Conservation (phyloP, 1,140 invertebrate species). For the Drosophila fuyamai region DNA sequence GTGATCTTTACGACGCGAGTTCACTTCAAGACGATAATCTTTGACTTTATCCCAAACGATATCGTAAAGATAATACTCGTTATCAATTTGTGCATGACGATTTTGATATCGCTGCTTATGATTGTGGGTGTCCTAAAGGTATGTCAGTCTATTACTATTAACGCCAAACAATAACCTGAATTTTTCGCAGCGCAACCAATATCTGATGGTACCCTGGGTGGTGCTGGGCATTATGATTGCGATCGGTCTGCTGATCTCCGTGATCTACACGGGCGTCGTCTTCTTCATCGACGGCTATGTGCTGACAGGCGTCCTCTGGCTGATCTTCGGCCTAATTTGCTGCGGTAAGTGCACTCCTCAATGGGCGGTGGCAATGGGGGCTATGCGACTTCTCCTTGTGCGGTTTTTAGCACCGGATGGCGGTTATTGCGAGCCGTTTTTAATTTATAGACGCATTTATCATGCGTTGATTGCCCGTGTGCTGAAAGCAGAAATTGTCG, state of each 20-base stretch:
- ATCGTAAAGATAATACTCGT: constrained; percentile 91
- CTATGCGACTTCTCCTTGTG: constrained; percentile 31
- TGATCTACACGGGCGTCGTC: constrained; percentile 90
- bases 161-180: constrained; percentile 23
- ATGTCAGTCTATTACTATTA: constrained; percentile 52
- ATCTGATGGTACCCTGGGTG: constrained; percentile 93
- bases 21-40: constrained; percentile 88
- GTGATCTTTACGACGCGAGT: constrained; percentile 86
- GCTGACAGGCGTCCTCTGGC: constrained; percentile 87
- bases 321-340: constrained; percentile 87
- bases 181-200: constrained; percentile 89
- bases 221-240: constrained; percentile 91
- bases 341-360: constrained; percentile 86
- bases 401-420: constrained; percentile 74
- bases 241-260: constrained; percentile 89
- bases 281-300: constrained; percentile 88
- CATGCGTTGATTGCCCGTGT: constrained; percentile 67
- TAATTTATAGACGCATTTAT: constrained; percentile 73
- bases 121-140: constrained; percentile 91
- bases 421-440: constrained; percentile 46
- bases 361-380: background rate
- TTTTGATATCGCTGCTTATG: constrained; percentile 90
- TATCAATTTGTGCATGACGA: constrained; percentile 92
- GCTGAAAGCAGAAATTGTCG: constrained; percentile 35
- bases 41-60: constrained; percentile 83